These are phyloP conservation scores for Mus musculus DNA, from an alignment of 2,113 vertebrate genomes.

Conservation along the genomic window DNA sequence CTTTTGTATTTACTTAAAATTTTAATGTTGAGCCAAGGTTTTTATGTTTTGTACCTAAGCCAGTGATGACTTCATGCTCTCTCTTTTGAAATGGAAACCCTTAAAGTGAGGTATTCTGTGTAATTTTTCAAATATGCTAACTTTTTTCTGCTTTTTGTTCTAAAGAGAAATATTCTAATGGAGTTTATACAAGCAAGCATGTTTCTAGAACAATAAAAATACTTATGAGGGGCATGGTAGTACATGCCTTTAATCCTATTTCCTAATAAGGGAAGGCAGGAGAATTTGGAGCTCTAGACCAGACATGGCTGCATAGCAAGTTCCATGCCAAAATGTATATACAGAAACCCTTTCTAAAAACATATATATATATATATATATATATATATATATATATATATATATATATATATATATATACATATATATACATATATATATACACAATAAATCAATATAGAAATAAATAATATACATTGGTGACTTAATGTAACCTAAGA, in stretches of 20 bases:
- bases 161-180: not conserved
- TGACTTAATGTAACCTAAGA: constrained; percentile 29
- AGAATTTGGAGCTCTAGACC: not conserved
- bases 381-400: too few species aligned
- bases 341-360: too few species aligned
- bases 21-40: not conserved
- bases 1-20: not conserved
- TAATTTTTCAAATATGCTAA: not conserved
- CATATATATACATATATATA: not conserved
- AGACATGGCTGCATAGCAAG: not conserved
- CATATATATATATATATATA: not conserved
- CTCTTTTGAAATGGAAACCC: not conserved
- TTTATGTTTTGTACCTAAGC: not conserved
- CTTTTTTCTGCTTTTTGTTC: not conserved
- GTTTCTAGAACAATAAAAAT: not conserved
- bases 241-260: not conserved
- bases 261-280: not conserved
- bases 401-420: too few species aligned
- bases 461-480: constrained; percentile 8
- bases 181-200: not conserved
- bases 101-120: not conserved
- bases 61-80: not conserved
- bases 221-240: not conserved
- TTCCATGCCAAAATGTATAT: not conserved
- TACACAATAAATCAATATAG: not conserved